phyloP scores from a whole-genome alignment of 2,113 vertebrate species.

The Ceyx margarethae region DNA sequence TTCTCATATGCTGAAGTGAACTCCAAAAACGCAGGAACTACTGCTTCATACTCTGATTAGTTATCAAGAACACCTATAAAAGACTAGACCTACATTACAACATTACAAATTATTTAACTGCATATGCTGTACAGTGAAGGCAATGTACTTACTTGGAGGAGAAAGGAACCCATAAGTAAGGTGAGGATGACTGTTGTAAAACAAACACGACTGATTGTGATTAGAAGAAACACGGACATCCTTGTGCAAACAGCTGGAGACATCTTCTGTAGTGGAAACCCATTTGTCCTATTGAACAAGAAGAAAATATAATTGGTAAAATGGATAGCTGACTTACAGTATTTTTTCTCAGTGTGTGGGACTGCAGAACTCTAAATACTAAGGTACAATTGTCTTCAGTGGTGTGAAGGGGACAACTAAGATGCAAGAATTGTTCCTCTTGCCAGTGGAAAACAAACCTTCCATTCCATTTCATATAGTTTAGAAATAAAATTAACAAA shows the following conservation, averaged over 20 bases:
- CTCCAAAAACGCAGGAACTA: background rate
- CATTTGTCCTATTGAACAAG: conserved; percentile 63
- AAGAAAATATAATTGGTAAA: background rate
- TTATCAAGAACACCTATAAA: background rate
- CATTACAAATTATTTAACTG: background rate
- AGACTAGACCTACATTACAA: background rate
- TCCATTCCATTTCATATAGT: background rate
- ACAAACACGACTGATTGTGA: conserved; percentile 72
- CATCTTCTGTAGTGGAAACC: conserved; percentile 24
- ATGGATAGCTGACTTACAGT: background rate
- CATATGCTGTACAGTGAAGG: background rate
- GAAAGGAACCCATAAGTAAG: conserved; percentile 74
- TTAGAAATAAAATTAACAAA: background rate
- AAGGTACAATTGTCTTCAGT: background rate
- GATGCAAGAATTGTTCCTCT: background rate
- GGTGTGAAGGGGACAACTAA: background rate
- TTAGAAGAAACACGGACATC: conserved; percentile 70
- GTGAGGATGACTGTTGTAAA: conserved; percentile 66
- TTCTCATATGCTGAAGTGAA: background rate
- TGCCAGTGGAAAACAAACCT: background rate
- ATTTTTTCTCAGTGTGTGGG: background rate
- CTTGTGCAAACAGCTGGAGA: conserved; percentile 68
- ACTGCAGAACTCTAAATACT: background rate
- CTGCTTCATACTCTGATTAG: background rate
- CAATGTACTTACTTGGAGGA: conserved; percentile 66